phyloP scores from a whole-genome alignment of 2,888 invertebrate genomes.

The Melanargia galathea region DNA sequence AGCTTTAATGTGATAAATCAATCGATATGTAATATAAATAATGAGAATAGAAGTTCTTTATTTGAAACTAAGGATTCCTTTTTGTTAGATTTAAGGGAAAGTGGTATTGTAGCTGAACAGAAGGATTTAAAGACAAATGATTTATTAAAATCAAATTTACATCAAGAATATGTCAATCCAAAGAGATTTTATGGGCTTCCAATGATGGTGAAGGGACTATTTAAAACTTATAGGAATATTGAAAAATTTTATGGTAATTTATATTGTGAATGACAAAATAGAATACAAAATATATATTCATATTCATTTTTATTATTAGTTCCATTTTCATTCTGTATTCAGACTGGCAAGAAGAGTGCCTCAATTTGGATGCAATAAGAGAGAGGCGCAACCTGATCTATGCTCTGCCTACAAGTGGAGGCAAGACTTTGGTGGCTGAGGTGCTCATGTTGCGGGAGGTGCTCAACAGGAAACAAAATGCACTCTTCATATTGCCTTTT shows the following conservation, averaged over 20 bases:
- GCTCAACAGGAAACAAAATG: conserved; percentile 90
- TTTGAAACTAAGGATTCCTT: conserved; percentile 74
- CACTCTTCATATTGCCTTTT: conserved; percentile 94
- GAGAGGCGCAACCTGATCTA: conserved; percentile 92
- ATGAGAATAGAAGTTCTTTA: conserved; percentile 50
- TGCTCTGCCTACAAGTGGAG: conserved; percentile 97
- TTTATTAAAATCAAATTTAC: conserved; percentile 38
- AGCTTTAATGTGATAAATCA: conserved; percentile 79
- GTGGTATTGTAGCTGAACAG: conserved; percentile 48
- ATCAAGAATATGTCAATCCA: conserved; percentile 36
- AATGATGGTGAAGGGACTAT: conserved; percentile 84
- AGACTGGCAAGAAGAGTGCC: conserved; percentile 98
- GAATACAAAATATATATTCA: no score
- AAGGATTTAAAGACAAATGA: conserved; percentile 40
- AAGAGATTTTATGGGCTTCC: conserved; percentile 90
- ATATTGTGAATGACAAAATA: no score
- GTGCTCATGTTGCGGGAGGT: conserved; percentile 94
- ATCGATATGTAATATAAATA: conserved; percentile 71
- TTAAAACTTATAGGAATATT: conserved; percentile 90
- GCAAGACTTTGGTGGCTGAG: conserved; percentile 98
- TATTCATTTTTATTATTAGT: background rate
- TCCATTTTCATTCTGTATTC: background rate
- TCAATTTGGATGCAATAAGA: conserved; percentile 88
- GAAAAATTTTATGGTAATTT: conserved; percentile 89
- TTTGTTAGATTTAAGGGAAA: conserved; percentile 66